A percentile compares a stretch with the other conserved stretches of the same genome.
phyloP scores from a whole-genome alignment of 2,888 invertebrate species.

The Cheilosia vulpina region DNA sequence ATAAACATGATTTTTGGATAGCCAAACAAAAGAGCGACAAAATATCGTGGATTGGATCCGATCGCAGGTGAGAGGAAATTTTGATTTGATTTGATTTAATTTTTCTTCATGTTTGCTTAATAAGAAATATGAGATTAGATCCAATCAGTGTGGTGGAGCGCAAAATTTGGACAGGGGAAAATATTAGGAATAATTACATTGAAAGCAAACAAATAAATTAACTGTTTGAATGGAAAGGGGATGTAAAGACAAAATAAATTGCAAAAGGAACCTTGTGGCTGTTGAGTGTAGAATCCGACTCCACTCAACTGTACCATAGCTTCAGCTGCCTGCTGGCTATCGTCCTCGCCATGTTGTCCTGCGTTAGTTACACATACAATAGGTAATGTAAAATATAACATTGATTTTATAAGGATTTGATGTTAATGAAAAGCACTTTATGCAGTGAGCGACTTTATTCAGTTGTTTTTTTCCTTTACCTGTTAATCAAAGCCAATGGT shows the following conservation, averaged over 20 bases:
- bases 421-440: conserved; percentile 32
- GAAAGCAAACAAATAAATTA: conserved; percentile 35
- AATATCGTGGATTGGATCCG: conserved; percentile 60
- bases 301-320: conserved; percentile 90
- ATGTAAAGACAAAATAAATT: conserved; percentile 71
- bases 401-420: conserved; percentile 41
- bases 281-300: conserved; percentile 86
- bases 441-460: conserved; percentile 54
- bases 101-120: conserved; percentile 11
- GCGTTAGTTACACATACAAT: conserved; percentile 77
- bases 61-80: conserved; percentile 10
- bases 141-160: conserved; percentile 40
- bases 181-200: conserved; percentile 1
- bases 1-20: background rate
- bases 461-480: background rate
- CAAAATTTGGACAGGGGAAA: conserved; percentile 29
- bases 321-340: conserved; percentile 89
- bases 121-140: conserved; percentile 40
- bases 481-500: background rate
- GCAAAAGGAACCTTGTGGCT: conserved; percentile 82
- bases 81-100: conserved; percentile 17
- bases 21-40: conserved; percentile 45
- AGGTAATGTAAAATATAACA: conserved; percentile 71
- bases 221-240: conserved; percentile 36
- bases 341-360: conserved; percentile 85